Conservation (phyloP, 1,140 invertebrate genomes). For the Protaetia brevitarsis region DNA sequence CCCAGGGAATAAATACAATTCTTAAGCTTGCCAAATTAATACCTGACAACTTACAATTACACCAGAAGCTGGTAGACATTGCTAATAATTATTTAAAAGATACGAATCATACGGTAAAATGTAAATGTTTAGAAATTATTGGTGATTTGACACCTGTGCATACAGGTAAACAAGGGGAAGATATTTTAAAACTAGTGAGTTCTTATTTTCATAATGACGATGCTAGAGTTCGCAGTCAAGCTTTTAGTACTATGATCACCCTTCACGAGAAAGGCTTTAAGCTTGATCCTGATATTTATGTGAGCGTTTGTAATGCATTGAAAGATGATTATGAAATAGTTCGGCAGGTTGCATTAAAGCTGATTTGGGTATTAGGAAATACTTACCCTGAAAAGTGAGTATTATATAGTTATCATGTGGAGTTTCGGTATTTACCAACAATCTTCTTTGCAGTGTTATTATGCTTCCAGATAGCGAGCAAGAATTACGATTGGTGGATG, state of each 20-base stretch:
- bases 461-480: constrained; percentile 65
- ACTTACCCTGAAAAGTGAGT: constrained; percentile 83
- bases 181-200: constrained; percentile 65
- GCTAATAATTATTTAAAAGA: constrained; percentile 68
- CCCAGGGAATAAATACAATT: constrained; percentile 69
- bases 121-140: constrained; percentile 73
- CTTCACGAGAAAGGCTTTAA: constrained; percentile 77
- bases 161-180: constrained; percentile 53
- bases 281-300: constrained; percentile 75
- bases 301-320: constrained; percentile 76
- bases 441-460: constrained; percentile 56
- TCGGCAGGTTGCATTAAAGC: constrained; percentile 76
- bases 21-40: constrained; percentile 61
- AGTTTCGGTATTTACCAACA: neutral
- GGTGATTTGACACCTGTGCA: constrained; percentile 59
- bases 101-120: constrained; percentile 73
- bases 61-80: constrained; percentile 53
- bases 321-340: constrained; percentile 95
- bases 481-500: constrained; percentile 85
- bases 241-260: constrained; percentile 79
- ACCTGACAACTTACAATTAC: constrained; percentile 50
- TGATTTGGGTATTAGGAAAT: constrained; percentile 82
- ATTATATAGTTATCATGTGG: neutral
- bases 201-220: constrained; percentile 85
- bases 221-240: constrained; percentile 82